A percentile compares a stretch with the other conserved stretches of the same genome.
These are phyloP conservation scores for Marmota monax DNA, from an alignment of 2,113 vertebrate species.

Conservation along the genomic window DNA sequence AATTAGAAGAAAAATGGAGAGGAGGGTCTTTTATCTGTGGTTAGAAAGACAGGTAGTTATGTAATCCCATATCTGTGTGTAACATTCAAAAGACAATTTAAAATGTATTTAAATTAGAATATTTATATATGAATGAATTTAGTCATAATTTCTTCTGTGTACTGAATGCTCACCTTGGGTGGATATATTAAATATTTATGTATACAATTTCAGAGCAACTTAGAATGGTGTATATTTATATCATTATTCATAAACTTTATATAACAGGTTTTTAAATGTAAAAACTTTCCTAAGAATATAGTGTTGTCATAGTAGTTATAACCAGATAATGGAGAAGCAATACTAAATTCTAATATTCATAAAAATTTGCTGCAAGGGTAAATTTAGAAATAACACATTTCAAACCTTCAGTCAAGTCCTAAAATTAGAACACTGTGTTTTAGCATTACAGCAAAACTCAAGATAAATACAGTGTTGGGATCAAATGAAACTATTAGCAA, in stretches of 20 bases:
- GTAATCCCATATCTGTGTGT: background rate
- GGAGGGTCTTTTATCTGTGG: background rate
- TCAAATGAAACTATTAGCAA: constrained; percentile 74
- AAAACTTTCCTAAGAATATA: constrained; percentile 63
- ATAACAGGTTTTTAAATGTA: constrained; percentile 65
- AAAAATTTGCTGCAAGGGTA: constrained; percentile 69
- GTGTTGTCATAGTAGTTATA: constrained; percentile 65
- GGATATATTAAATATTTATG: background rate
- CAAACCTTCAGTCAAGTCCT: constrained; percentile 52
- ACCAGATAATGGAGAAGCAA: constrained; percentile 55
- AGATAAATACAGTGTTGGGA: constrained; percentile 77
- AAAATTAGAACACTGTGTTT: constrained; percentile 75
- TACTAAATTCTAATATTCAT: constrained; percentile 73
- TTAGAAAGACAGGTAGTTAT: background rate
- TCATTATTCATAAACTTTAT: constrained; percentile 67
- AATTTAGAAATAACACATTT: constrained; percentile 79
- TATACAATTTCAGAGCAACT: background rate
- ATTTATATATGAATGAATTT: background rate
- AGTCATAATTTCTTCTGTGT: background rate
- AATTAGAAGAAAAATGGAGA: background rate
- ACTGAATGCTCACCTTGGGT: background rate
- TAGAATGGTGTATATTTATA: constrained; percentile 59
- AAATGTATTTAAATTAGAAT: constrained; percentile 26
- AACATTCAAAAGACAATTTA: background rate
- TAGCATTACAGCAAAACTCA: constrained; percentile 72